Base-by-base conservation (phyloP, 2,113 vertebrate species). In the Coregonus clupeaformis region DNA sequence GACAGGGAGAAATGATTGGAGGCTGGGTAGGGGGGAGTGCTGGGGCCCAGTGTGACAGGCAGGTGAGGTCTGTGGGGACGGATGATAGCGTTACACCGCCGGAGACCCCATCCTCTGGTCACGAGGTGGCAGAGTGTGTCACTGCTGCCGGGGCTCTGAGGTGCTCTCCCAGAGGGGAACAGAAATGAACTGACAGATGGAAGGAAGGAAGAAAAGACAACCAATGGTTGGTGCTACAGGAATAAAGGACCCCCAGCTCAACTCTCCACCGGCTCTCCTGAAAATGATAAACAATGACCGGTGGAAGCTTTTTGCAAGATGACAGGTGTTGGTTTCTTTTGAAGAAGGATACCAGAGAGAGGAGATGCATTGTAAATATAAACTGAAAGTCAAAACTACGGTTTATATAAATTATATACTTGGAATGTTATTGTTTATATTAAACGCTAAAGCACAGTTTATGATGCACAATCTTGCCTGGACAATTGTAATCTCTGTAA, bases 1-100 rank as follows among this genome's bases (percentile, higher is more conserved):
- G 71, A 36, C 65, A 73, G 69, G 69, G 75, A 73, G 75, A 86
- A 77, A 88, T 88, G 79, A 83, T 84, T 82, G 80, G 82, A 78
- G 75, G 77, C 75, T 45, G 78, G 76, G 76, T 62, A 76, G 79
- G 78, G 36, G 67, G n/a, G 20, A n/a, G 67, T 20, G 29, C 13
- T 20, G 36, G 36, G 67, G 67, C 5, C 32, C 20, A 18, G 67
- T 9, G 5, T 72, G 82, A 81, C 80, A 81, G 79, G 67, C 77
- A 62, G 81, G 86, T 72, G 64, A 71, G 22, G 49, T 78, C 84
- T 77, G 71, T 74, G 69, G 84, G 80, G 80, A 83, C 16, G 25
- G 24, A 60, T 71, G 74, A 62, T 68, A 57, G 27, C 20, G 7
- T 77, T 72, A 71, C 73, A 76, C 57, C 75, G 71, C 64, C 76